Conservation (phyloP, 2,113 vertebrate species). For the Brachypteracias leptosomus region DNA sequence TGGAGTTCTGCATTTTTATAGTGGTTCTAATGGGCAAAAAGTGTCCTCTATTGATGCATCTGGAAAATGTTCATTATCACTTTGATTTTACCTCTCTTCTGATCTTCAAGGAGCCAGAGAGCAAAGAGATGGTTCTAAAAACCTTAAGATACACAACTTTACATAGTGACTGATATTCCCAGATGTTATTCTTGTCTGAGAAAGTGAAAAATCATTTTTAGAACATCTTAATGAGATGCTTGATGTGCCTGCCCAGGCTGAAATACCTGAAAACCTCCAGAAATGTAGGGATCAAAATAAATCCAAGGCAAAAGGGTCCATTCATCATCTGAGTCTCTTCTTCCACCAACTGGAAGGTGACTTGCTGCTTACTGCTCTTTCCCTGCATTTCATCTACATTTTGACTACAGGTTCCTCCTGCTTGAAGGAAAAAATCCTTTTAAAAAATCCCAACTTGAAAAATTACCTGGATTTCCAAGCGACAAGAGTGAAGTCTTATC, state of each 20-base stretch:
- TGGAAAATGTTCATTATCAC: not conserved
- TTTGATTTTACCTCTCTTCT: not conserved
- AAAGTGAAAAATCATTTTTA: not conserved
- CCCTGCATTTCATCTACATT: not conserved
- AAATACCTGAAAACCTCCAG: not conserved
- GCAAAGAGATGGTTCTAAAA: not conserved
- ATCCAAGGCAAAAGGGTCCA: not conserved
- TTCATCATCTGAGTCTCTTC: not conserved
- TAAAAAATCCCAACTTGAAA: not conserved
- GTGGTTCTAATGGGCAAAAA: not conserved
- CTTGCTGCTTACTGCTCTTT: not conserved
- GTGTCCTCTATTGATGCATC: not conserved
- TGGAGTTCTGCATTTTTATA: not conserved
- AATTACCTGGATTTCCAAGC: not conserved
- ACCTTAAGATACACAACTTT: not conserved
- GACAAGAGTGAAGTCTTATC: not conserved
- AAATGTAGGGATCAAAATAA: not conserved
- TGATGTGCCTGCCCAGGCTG: not conserved
- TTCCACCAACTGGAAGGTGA: not conserved
- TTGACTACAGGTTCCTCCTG: not conserved
- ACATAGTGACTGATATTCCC: not conserved
- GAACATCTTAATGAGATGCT: not conserved
- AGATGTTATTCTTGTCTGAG: not conserved
- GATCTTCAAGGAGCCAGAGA: not conserved
- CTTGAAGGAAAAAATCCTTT: not conserved